Conservation (phyloP, 2,888 invertebrate species). For the Hirtodrosophila duncani region DNA sequence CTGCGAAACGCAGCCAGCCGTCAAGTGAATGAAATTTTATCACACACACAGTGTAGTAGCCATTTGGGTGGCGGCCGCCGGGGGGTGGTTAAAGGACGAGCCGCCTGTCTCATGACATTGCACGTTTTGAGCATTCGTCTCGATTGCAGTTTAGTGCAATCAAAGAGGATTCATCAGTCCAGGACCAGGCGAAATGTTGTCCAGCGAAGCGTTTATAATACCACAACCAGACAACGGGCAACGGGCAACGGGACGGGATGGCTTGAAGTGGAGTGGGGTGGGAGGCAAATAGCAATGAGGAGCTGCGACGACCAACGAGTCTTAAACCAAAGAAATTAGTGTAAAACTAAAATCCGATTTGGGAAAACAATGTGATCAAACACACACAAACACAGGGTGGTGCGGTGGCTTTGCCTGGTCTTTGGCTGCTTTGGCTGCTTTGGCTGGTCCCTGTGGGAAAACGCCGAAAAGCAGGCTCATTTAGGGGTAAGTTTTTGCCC, state of each 20-base stretch:
- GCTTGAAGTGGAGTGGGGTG: too few species aligned
- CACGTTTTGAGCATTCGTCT: conserved; percentile 69
- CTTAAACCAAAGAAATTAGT: conserved; percentile 77
- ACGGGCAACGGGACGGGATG: too few species aligned
- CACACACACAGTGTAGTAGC: conserved; percentile 32
- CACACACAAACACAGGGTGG: too few species aligned
- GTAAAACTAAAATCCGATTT: conserved; percentile 77
- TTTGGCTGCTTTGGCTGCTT: conserved; percentile 23
- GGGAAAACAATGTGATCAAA: conserved; percentile 72
- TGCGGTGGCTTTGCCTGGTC: conserved; percentile 15
- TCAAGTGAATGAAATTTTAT: conserved; percentile 57
- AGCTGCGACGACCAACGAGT: conserved; percentile 32
- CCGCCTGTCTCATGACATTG: conserved; percentile 49
- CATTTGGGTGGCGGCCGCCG: not conserved
- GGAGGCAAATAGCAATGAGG: not conserved
- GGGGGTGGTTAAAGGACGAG: conserved; percentile 6
- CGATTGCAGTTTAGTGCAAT: conserved; percentile 74
- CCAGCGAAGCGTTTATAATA: conserved; percentile 75
- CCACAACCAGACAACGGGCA: conserved; percentile 34
- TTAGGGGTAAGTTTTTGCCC: conserved; percentile 48
- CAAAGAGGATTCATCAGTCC: conserved; percentile 72
- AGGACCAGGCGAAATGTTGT: conserved; percentile 38
- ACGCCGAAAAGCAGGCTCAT: conserved; percentile 35
- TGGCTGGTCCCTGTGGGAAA: conserved; percentile 56
- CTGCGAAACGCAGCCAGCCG: conserved; percentile 21